These are phyloP conservation scores for Scelioninae gen. 2 DNA, from an alignment of 2,888 invertebrate genomes.

Conservation along the genomic window DNA sequence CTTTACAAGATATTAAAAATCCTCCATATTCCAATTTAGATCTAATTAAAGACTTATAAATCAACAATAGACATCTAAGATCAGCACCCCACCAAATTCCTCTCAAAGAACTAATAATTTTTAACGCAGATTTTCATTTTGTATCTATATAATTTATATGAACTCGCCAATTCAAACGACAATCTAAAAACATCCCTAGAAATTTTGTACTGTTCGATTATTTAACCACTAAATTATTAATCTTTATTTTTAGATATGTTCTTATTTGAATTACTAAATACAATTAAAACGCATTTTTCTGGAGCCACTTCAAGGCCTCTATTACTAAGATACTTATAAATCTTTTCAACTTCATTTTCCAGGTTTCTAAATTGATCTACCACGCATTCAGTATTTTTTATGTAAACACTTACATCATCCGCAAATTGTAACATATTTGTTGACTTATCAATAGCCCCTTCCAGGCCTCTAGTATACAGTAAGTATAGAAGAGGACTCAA, in stretches of 20 bases:
- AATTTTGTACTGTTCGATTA: no score
- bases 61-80: not conserved
- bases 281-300: constrained; percentile 3
- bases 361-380: not conserved
- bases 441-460: not conserved
- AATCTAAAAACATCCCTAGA: constrained; percentile 26
- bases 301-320: constrained; percentile 29
- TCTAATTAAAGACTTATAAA: constrained; percentile 24
- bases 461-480: not conserved
- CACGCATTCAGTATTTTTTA: not conserved
- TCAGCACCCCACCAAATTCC: constrained; percentile 48
- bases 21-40: constrained; percentile 39
- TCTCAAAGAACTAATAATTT: constrained; percentile 22
- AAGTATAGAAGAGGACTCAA: constrained; percentile 31
- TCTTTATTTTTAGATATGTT: no score
- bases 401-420: constrained; percentile 26
- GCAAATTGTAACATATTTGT: constrained; percentile 44
- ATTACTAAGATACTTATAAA: not conserved
- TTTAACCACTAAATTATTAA: no score
- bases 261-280: constrained; percentile 29
- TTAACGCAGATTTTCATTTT: constrained; percentile 2
- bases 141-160: constrained; percentile 17
- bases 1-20: constrained; percentile 15
- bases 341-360: not conserved
- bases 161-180: constrained; percentile 22